Conservation (phyloP, 1,140 invertebrate species). For the Drosophila hydei region DNA sequence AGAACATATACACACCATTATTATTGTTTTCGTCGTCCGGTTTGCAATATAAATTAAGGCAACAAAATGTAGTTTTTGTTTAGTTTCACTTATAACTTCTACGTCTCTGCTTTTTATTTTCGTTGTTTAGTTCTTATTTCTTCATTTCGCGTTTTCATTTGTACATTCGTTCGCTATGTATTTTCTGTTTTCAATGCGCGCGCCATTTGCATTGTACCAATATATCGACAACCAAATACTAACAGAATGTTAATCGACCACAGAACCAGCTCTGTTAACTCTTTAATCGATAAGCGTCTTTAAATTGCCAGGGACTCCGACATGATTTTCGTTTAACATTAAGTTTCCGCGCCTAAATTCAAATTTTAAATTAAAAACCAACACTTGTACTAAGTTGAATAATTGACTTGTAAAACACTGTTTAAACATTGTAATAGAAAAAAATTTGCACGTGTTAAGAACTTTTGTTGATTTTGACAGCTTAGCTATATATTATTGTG, state of each 20-base stretch:
- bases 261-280: not conserved
- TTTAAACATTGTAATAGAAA: not conserved
- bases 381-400: too few species aligned
- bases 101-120: too few species aligned
- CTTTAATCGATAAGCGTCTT: conserved; percentile 6
- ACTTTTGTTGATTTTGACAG: conserved; percentile 23
- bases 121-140: too few species aligned
- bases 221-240: not conserved
- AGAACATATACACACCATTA: too few species aligned
- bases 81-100: too few species aligned
- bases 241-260: conserved; percentile 4
- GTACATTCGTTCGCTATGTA: too few species aligned
- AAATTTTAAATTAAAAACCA: not conserved
- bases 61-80: too few species aligned
- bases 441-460: not conserved
- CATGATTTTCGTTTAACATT: not conserved
- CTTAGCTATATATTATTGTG: not conserved
- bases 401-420: not conserved
- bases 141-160: too few species aligned
- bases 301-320: conserved; percentile 7
- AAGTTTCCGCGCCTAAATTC: not conserved
- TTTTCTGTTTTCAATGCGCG: not conserved
- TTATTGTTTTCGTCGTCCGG: too few species aligned
- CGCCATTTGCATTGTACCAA: not conserved
- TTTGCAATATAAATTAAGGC: too few species aligned